phyloP scores from a whole-genome alignment of 2,797 vertebrate species.

The Micrastur ruficollis region DNA sequence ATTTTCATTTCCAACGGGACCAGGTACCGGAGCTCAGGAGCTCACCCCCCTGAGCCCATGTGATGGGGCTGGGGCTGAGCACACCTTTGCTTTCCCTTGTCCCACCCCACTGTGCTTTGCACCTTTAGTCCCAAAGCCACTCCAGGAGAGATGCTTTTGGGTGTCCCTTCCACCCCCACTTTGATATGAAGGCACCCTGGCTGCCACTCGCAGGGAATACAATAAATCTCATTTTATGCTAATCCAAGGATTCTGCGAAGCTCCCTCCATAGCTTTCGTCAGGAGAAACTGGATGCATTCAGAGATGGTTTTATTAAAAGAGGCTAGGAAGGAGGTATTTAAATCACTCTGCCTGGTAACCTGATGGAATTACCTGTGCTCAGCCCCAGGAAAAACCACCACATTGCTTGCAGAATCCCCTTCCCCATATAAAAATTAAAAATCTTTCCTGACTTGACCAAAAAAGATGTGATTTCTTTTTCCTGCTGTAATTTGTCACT shows the following conservation, averaged over 20 bases:
- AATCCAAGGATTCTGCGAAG: neutral
- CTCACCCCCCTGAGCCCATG: neutral
- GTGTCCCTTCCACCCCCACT: neutral
- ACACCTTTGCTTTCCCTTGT: neutral
- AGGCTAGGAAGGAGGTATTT: neutral
- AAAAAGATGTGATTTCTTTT: neutral
- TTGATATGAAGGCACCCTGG: accelerated
- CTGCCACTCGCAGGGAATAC: neutral
- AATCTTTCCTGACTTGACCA: neutral
- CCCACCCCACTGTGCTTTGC: accelerated
- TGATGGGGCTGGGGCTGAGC: neutral
- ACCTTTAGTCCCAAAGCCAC: neutral
- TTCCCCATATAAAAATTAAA: neutral
- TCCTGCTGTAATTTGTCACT: neutral
- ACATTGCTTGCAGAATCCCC: neutral
- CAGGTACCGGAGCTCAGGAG: neutral
- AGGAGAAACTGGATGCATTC: neutral
- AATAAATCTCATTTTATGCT: neutral
- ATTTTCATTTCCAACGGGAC: neutral
- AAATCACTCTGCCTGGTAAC: neutral
- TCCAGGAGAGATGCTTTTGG: neutral
- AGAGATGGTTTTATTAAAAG: neutral
- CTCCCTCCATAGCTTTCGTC: neutral
- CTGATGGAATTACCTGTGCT: slow-evolving; percentile 14
- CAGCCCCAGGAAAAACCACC: neutral